Evolutionary conservation across 2,797 vertebrate genomes (phyloP).

Genomic region (Sebastes steindachneri): DNA sequence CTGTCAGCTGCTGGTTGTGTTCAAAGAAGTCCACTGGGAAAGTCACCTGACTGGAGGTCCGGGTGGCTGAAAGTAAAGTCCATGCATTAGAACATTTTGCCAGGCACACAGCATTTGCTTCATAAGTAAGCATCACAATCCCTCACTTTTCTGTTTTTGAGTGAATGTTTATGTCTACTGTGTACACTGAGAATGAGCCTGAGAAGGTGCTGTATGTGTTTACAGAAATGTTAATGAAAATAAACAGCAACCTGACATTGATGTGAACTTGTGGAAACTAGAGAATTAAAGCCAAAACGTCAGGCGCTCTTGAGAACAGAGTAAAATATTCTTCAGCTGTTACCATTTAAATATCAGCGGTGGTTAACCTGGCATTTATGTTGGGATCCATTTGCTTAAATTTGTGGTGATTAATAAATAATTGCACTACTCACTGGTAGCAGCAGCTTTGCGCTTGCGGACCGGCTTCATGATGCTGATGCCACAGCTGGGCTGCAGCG

Average conservation of each 20-base stretch:
- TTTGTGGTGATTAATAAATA: background rate
- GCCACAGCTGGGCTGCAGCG: slow-evolving; percentile 95
- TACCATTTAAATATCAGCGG: background rate
- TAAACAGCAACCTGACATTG: background rate
- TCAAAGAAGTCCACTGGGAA: slow-evolving; percentile 99
- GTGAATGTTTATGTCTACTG: background rate
- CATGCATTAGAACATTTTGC: background rate
- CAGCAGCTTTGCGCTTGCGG: slow-evolving; percentile 93
- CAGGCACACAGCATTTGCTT: background rate
- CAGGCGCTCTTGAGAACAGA: background rate
- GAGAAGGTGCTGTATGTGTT: background rate
- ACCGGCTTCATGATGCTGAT: slow-evolving; percentile 98
- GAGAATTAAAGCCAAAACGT: background rate
- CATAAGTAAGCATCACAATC: background rate
- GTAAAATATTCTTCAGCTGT: background rate
- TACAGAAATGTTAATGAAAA: background rate
- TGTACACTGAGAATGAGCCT: background rate
- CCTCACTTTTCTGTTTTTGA: background rate
- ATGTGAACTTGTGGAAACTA: background rate
- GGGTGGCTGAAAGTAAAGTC: slow-evolving; percentile 85
- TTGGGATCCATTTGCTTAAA: background rate
- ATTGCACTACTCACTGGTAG: slow-evolving; percentile 87
- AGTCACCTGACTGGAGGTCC: slow-evolving; percentile 94
- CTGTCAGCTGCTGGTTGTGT: slow-evolving; percentile 98
- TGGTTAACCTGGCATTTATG: background rate